Percentiles rank a stretch among this genome's conserved stretches.
Conservation (phyloP, 2,113 vertebrate genomes). For the Tragelaphus buxtoni region DNA sequence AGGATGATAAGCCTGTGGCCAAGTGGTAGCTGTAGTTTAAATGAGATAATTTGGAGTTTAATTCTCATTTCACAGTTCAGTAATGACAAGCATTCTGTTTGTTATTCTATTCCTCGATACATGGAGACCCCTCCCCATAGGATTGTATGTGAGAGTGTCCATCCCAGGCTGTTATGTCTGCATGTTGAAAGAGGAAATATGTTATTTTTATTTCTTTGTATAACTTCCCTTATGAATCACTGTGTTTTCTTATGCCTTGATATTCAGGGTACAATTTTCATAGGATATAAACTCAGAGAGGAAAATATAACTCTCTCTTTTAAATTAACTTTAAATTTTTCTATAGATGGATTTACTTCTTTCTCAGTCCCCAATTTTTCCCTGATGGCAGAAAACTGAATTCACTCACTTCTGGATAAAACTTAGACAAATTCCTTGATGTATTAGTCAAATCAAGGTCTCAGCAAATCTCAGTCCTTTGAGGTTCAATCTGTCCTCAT, state of each 20-base stretch:
- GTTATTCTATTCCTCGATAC: neutral
- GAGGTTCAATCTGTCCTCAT: neutral
- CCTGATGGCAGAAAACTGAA: neutral
- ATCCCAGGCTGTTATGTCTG: neutral
- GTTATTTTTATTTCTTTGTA: slow-evolving; percentile 2
- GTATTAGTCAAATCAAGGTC: neutral
- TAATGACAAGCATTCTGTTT: neutral
- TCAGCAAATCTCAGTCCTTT: neutral
- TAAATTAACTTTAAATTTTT: slow-evolving; percentile 2
- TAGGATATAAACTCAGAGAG: neutral
- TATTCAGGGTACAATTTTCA: neutral
- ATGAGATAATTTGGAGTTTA: neutral
- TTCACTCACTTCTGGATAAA: neutral
- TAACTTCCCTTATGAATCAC: neutral
- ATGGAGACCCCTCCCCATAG: neutral
- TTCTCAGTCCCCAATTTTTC: neutral
- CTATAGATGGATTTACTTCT: neutral
- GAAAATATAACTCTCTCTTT: neutral
- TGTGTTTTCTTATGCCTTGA: neutral
- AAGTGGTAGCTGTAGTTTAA: neutral
- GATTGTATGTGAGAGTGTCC: neutral
- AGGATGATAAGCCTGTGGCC: neutral
- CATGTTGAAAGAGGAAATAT: neutral
- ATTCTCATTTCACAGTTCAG: neutral
- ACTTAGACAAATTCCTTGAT: neutral